phyloP scores from a whole-genome alignment of 2,113 vertebrate species.

The Sarotherodon lohbergeri region DNA sequence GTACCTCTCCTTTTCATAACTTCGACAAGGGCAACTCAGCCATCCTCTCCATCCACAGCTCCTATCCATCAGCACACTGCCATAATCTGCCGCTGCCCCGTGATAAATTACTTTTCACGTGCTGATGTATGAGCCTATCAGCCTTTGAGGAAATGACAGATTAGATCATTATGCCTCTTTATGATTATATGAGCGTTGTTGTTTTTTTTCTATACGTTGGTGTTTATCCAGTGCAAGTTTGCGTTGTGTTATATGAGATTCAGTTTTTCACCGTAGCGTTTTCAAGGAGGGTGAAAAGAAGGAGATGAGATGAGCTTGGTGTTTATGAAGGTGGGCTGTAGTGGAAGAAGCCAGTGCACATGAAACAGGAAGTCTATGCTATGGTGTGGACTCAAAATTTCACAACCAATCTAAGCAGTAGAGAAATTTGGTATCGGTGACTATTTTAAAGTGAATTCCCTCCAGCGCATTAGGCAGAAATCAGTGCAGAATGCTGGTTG shows the following conservation, averaged over 20 bases:
- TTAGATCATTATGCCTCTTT: conserved; percentile 57
- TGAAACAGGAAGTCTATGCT: background rate
- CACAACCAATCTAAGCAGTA: background rate
- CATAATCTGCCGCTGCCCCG: conserved; percentile 48
- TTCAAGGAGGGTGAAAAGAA: background rate
- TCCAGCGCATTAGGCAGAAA: background rate
- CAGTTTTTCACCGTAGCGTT: background rate
- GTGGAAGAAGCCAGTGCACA: background rate
- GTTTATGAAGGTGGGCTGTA: background rate
- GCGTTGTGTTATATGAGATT: background rate
- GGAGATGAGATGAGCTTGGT: background rate
- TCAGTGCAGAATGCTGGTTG: background rate
- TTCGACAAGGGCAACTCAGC: conserved; percentile 61
- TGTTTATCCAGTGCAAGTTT: background rate
- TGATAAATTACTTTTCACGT: conserved; percentile 49
- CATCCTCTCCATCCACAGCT: conserved; percentile 44
- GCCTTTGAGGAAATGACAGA: conserved; percentile 59
- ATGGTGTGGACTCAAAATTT: background rate
- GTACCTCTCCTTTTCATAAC: conserved; percentile 43
- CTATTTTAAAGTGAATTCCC: background rate
- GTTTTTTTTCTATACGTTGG: background rate
- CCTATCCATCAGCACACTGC: conserved; percentile 59
- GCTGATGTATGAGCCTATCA: conserved; percentile 61
- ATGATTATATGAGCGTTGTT: conserved; percentile 30
- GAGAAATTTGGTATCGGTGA: background rate